Evolutionary conservation across 2,888 invertebrate genomes (phyloP), one percentile per base, ranked within the genome.

Genomic region (Trissolcus japonicus): DNA sequence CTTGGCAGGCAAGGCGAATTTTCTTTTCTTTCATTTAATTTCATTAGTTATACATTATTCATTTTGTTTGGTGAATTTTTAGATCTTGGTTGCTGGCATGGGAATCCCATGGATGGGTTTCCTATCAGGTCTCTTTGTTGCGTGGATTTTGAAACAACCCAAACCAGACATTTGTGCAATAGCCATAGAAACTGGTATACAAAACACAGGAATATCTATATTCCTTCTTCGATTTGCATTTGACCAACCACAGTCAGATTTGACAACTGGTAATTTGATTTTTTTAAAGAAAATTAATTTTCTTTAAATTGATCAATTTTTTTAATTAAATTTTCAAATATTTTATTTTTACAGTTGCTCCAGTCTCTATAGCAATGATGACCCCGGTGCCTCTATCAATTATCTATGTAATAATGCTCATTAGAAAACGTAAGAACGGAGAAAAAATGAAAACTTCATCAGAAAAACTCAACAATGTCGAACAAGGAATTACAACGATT

Each of bases 151-250:
- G 13, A 90, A 91, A 25, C 95, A 94, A 85, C 90, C 92, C 4
- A 88, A 91, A 51, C 87, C 91, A 2, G 95, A 97, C 88, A 90
- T 93, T 2, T 89, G 96, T n/a, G 96, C 98, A 4, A 97, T 98
- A 83, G 94, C 96, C 56, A 94, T 98, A 57, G 98, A 98, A 91
- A 95, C 96, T 4, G 97, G 98, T 60, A 94, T 98, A 63, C 97
- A 98, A 90, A 98, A 98, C 90, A 97, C 97, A 0, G 97, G 97
- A 51, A 94, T 98, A 79, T 92, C 97, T 0, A 97, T 98, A 83
- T 96, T 98, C 88, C 91, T 98, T 82, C 90, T 98, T 63, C 90
- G 95, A 68, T 94, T 96, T 85, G 93, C 95, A 3, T 90, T 98
- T 71, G 92, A 92, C 0, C 95, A 96, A 84, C 98, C 98, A 0